Percentiles rank a stretch among this genome's conserved stretches.
Evolutionary conservation across 2,888 invertebrate species (phyloP).

Genomic region (Orchesellides sinensis): DNA sequence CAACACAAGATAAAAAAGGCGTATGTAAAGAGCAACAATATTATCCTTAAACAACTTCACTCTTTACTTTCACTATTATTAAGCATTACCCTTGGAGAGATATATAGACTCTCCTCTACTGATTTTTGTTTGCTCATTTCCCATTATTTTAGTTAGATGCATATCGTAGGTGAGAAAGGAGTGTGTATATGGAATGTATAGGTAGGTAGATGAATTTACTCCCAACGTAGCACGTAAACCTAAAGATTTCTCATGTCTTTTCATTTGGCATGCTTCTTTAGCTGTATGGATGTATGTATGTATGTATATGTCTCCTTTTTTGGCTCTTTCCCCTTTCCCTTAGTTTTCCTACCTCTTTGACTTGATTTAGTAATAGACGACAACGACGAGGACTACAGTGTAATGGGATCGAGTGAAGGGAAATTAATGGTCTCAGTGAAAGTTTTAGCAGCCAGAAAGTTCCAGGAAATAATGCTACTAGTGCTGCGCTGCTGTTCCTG

Average conservation of each 20-base stretch:
- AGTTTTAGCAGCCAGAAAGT: constrained; percentile 56
- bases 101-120: neutral
- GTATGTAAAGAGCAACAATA: constrained; percentile 2
- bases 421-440: constrained; percentile 61
- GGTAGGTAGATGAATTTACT: neutral
- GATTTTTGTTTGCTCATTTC: constrained; percentile 32
- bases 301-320: neutral
- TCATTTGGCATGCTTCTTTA: neutral
- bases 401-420: constrained; percentile 53
- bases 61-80: too few species aligned
- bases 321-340: neutral
- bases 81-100: too few species aligned
- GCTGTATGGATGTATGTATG: constrained; percentile 4
- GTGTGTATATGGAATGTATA: neutral
- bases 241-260: neutral
- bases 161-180: neutral
- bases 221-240: neutral
- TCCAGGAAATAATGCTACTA: constrained; percentile 52
- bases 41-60: constrained; percentile 35
- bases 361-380: constrained; percentile 54
- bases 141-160: constrained; percentile 34
- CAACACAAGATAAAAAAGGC: neutral
- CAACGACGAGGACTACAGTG: constrained; percentile 18
- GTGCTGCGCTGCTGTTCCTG: neutral
- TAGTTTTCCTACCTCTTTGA: neutral